A percentile compares a stretch with the other conserved stretches of the same genome.
Conservation (phyloP, 2,888 invertebrate species). For the Pristionchus fissidentatus region DNA sequence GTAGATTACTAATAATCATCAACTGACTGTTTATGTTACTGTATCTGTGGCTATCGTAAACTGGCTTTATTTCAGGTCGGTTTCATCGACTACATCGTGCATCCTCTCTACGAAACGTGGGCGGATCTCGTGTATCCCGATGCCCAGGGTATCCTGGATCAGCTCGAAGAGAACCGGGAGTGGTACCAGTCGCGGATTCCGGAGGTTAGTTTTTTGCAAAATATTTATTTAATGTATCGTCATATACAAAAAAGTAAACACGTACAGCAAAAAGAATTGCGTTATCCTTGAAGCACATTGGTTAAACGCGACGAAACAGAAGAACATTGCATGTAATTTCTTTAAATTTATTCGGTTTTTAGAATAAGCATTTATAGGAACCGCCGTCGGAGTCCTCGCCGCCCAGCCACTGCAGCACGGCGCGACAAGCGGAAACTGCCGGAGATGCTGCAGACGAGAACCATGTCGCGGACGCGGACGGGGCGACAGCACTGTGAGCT, state of each 20-base stretch:
- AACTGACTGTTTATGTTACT: background rate
- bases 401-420: background rate
- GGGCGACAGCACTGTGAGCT: slow-evolving; percentile 22
- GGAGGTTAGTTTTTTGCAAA: too few relatives aligned
- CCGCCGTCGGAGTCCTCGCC: background rate
- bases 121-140: slow-evolving; percentile 98
- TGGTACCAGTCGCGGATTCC: slow-evolving; percentile 72
- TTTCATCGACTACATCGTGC: slow-evolving; percentile 99
- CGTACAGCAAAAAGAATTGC: too few relatives aligned
- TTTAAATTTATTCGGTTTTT: too few relatives aligned
- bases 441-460: slow-evolving; percentile 27
- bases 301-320: too few relatives aligned
- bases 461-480: slow-evolving; percentile 8
- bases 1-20: background rate
- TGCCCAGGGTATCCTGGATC: slow-evolving; percentile 96
- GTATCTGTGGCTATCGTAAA: background rate
- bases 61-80: slow-evolving; percentile 83
- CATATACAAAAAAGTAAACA: background rate
- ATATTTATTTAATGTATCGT: background rate
- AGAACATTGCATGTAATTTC: too few relatives aligned
- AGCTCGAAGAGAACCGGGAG: slow-evolving; percentile 92
- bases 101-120: slow-evolving; percentile 99
- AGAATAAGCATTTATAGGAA: too few relatives aligned
- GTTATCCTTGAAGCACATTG: too few relatives aligned
- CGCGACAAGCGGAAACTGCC: background rate